Base-by-base conservation (phyloP, 2,888 invertebrate species). In the Auanema freiburgensis region DNA sequence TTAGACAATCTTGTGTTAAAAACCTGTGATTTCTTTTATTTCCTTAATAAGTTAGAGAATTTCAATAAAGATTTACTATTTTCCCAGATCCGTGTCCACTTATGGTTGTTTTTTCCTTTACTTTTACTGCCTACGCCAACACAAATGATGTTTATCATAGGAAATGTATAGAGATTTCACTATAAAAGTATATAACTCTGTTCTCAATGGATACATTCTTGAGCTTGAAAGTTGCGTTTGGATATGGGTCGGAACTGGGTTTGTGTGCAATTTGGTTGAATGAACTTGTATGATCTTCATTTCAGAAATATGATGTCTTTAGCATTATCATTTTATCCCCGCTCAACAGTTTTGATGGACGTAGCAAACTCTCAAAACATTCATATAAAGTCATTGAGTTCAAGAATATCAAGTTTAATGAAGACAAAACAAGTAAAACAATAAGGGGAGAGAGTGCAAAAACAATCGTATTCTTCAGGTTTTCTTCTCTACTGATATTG, bases 161-260 rank as follows among this genome's bases (percentile, higher is more conserved):
- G 33, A 33, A 33, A 33, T 33, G 33, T 33, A 33, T 33, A 33
- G 33, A 33, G 33, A 33, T 33, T 33, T 33, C 33, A 33, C 33
- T 33, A 51, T 46, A 12, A 72, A 65, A 40, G 60, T 66, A 21
- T 67, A 55, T 42, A 67, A 67, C 43, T 54, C 61, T 18, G 60
- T 62, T 42, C 59, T 65, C 24, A 57, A 21, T 8, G 66, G 68
- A 33, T 72, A 72, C 44, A 57, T 68, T 14, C 43, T 70, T 12
- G 59, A 52, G 18, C 66, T 67, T 14, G 64, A 54, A 0, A 68
- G 66, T 6, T 65, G 64, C 51, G 61, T 68, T 11, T 73, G 70
- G 66, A 63, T 73, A 43, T 73, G 73, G 73, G 55, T 73, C 25
- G 73, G 73, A 11, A 59, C 60, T 25, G 56, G 59, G 72, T 72